phyloP scores from a whole-genome alignment of 2,797 vertebrate species.

The Brachyalestes nurse region DNA sequence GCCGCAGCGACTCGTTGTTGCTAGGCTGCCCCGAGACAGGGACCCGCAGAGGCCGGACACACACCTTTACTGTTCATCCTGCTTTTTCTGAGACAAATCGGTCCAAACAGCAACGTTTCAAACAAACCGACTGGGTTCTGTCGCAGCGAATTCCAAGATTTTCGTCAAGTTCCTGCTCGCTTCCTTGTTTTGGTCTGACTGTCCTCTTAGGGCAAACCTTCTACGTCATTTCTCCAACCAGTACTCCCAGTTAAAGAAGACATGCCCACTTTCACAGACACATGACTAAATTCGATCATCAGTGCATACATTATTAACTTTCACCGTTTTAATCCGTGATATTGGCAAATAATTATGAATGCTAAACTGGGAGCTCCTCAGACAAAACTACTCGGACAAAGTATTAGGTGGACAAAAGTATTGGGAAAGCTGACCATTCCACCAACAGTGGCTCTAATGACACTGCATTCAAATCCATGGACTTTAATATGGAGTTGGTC shows the following conservation, averaged over 20 bases:
- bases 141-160: conserved; percentile 29
- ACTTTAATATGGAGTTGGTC: no score
- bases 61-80: conserved; percentile 86
- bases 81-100: conserved; percentile 38
- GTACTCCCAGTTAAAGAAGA: conserved; percentile 51
- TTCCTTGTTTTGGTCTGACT: conserved; percentile 74
- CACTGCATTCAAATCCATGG: no score
- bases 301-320: background rate
- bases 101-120: background rate
- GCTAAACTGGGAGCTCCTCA: no score
- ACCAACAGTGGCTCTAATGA: no score
- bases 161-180: conserved; percentile 70
- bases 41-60: background rate
- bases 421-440: no score
- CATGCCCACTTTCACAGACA: background rate
- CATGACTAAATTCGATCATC: background rate
- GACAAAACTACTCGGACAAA: no score
- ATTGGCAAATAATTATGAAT: no score
- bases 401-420: no score
- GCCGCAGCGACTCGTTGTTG: conserved; percentile 35
- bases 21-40: conserved; percentile 36
- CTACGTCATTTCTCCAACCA: conserved; percentile 72
- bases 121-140: conserved; percentile 17
- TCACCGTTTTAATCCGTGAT: no score
- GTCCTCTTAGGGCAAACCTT: conserved; percentile 61